Evolutionary conservation across 2,888 invertebrate species (phyloP).

Genomic region (Drosophila acutilabella): DNA sequence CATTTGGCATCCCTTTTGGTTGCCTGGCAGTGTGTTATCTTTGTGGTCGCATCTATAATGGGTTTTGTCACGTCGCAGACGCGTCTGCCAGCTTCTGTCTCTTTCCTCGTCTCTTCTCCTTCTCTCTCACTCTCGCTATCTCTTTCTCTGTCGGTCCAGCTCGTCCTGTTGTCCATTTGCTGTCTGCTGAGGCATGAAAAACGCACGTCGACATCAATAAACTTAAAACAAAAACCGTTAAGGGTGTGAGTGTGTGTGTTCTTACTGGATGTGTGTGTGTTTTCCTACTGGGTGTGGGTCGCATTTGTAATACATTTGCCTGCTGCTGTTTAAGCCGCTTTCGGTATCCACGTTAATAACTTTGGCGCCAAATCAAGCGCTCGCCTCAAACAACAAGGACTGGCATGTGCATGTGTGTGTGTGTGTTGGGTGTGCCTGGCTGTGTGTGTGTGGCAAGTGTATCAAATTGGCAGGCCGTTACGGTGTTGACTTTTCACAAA

Average conservation of each 20-base stretch:
- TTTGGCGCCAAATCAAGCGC: constrained; percentile 73
- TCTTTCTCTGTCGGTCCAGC: constrained; percentile 2
- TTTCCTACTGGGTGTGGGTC: constrained; percentile 1
- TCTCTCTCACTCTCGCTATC: not conserved
- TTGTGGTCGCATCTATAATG: constrained; percentile 83
- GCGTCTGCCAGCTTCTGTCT: constrained; percentile 54
- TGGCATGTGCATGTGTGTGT: constrained; percentile 2
- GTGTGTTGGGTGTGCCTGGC: constrained; percentile 4
- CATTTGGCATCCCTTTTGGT: not conserved
- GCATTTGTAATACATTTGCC: constrained; percentile 56
- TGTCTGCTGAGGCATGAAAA: constrained; percentile 78
- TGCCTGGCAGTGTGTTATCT: constrained; percentile 74
- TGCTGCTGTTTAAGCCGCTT: constrained; percentile 71
- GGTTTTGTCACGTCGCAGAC: constrained; percentile 84
- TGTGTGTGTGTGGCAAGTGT: constrained; percentile 63
- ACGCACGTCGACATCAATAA: constrained; percentile 77
- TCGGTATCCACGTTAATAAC: constrained; percentile 56
- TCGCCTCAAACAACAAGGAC: constrained; percentile 13
- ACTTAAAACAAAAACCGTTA: constrained; percentile 73
- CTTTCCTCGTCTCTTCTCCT: not conserved
- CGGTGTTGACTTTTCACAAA: constrained; percentile 72
- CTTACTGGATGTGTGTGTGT: not conserved
- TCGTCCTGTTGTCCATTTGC: constrained; percentile 32
- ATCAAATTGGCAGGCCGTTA: constrained; percentile 72
- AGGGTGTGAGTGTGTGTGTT: constrained; percentile 3